Evolutionary conservation across 2,888 invertebrate species (phyloP), one percentile per base, ranked within the genome.

Genomic region (Drosophila pseudotakahashii): DNA sequence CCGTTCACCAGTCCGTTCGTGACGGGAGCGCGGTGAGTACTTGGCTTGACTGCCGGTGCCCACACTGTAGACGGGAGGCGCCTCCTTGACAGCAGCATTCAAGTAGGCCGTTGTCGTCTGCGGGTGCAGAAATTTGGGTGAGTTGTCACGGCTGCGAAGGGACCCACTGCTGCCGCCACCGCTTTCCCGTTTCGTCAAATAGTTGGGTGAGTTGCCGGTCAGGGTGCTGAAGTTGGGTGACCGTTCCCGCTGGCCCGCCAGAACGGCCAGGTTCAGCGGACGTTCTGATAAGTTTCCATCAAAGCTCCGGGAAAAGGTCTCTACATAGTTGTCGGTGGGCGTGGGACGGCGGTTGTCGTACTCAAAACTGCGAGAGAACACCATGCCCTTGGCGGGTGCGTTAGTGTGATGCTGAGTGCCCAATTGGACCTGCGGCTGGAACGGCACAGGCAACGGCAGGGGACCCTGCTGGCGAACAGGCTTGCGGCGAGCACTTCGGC

Each of bases 331-430:
- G 59, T 90, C 89, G 16, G 82, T 82, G 13, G 91, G 89, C 14
- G 81, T 77, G 2, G 90, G 80, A 9, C 91, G 91, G 5, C 92
- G 89, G 3, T 89, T 90, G 16, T 92, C 92, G 53, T 92, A 92
- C 70, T 92, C 92, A 50, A 92, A 92, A 70, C 92, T 92, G 61
- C 92, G 86, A 16, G 92, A 92, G 63, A 92, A 92, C 3, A 92
- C 92, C 92, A 92, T 92, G 5, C 92, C 92, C 61, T 91, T 91
- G 42, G 57, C 62, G 19, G 57, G 60, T 42, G 76, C 77, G 14
- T 70, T 54, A 7, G 7, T 48, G 11, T 77, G 68, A 13, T 78
- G 77, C 63, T 60, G 72, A 93, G 72, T 39, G 61, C 32, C 79
- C 41, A 59, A 71, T 55, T 69, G 82, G 34, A 60, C 62, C 48